Conservation (phyloP, 2,113 vertebrate genomes). For the Limnothrissa miodon region DNA sequence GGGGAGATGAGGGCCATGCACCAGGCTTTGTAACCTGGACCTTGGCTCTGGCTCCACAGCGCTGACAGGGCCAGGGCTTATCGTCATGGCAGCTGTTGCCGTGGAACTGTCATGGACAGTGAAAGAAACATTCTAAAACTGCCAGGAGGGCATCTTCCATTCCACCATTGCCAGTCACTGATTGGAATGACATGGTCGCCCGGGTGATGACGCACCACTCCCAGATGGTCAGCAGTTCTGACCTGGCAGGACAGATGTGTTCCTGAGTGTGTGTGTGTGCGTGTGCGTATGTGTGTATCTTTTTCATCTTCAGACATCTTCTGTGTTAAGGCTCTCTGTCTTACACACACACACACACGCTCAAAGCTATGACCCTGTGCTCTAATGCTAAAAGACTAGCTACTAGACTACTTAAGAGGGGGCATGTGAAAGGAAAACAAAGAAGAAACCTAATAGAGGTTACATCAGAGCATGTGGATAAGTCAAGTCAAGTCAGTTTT, state of each 20-base stretch:
- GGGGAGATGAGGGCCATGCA: not conserved
- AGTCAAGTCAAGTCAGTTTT: no score
- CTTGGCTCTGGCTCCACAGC: slow-evolving; percentile 26
- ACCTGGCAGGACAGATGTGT: slow-evolving; percentile 47
- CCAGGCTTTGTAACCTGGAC: not conserved
- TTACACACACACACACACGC: not conserved
- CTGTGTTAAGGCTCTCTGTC: not conserved
- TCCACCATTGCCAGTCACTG: slow-evolving; percentile 29
- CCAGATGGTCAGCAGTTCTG: slow-evolving; percentile 12
- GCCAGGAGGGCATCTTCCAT: slow-evolving; percentile 53
- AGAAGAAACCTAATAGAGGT: not conserved
- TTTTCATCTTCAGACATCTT: not conserved
- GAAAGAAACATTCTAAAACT: slow-evolving; percentile 37
- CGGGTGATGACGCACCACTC: slow-evolving; percentile 21
- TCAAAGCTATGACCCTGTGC: not conserved
- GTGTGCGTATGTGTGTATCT: not conserved
- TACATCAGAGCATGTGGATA: not conserved
- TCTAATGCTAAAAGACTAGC: not conserved
- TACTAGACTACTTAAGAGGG: not conserved
- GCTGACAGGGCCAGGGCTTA: slow-evolving; percentile 50
- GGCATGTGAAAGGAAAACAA: not conserved
- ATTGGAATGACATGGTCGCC: slow-evolving; percentile 40
- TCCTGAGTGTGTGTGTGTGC: not conserved
- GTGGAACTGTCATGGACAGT: slow-evolving; percentile 51
- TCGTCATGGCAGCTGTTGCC: slow-evolving; percentile 60